phyloP scores from a whole-genome alignment of 2,113 vertebrate species.

The Platysternon megacephalum region DNA sequence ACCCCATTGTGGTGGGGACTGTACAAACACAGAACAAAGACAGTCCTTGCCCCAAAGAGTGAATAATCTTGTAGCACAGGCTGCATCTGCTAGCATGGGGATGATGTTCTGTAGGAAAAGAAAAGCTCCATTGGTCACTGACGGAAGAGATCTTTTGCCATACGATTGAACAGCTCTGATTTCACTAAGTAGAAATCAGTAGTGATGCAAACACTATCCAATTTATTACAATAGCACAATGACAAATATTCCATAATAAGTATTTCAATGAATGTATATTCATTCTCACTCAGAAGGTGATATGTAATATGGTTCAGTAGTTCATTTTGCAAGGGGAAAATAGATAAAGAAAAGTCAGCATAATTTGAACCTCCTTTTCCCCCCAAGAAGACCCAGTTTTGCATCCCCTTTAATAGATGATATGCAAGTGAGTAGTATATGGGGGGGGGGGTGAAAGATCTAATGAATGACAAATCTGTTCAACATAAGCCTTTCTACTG shows the following conservation, averaged over 20 bases:
- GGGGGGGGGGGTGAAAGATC: not conserved
- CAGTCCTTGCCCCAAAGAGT: not conserved
- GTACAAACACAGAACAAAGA: not conserved
- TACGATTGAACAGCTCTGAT: not conserved
- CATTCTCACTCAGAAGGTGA: not conserved
- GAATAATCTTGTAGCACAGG: not conserved
- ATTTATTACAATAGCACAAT: not conserved
- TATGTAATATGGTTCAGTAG: not conserved
- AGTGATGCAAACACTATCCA: not conserved
- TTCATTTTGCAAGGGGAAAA: not conserved
- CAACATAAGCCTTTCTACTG: not conserved
- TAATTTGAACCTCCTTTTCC: not conserved
- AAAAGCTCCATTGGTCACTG: not conserved
- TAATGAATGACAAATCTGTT: not conserved
- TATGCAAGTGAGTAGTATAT: not conserved
- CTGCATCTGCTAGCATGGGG: not conserved
- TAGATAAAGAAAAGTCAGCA: not conserved
- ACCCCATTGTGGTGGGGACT: not conserved
- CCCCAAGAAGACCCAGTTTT: not conserved
- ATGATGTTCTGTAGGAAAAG: not conserved
- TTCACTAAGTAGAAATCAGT: not conserved
- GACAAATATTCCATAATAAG: not conserved
- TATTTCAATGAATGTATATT: not conserved
- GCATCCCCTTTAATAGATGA: not conserved
- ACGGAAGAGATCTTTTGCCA: not conserved